These are phyloP conservation scores for Chionodraco myersi DNA, from an alignment of 2,113 vertebrate genomes.

Conservation along the genomic window DNA sequence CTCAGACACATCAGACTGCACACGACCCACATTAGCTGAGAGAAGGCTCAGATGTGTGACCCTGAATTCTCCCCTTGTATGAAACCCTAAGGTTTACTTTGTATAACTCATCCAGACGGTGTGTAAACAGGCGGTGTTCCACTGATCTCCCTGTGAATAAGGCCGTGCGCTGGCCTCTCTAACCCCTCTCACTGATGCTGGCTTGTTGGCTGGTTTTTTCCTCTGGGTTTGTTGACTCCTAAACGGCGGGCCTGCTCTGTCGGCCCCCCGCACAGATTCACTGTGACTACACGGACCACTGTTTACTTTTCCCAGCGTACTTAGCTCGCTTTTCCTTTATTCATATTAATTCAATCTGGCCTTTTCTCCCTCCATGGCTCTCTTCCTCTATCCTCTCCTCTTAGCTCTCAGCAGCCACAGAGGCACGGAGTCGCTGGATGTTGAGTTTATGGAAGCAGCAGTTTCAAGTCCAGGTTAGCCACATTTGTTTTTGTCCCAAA, in stretches of 20 bases:
- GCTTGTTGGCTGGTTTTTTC: slow-evolving; percentile 49
- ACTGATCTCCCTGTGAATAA: slow-evolving; percentile 68
- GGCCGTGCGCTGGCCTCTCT: slow-evolving; percentile 55
- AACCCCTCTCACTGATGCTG: slow-evolving; percentile 63
- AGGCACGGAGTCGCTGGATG: slow-evolving; percentile 21
- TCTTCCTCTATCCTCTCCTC: slow-evolving; percentile 44
- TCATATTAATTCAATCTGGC: slow-evolving; percentile 58
- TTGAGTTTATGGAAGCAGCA: neutral
- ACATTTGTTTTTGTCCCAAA: slow-evolving; percentile 34
- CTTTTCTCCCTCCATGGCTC: slow-evolving; percentile 18
- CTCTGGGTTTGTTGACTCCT: slow-evolving; percentile 77
- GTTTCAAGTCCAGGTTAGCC: slow-evolving; percentile 22
- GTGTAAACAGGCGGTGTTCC: slow-evolving; percentile 63
- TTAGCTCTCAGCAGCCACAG: slow-evolving; percentile 11
- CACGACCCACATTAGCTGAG: slow-evolving; percentile 18
- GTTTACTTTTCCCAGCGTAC: slow-evolving; percentile 85
- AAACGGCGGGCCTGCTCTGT: slow-evolving; percentile 41
- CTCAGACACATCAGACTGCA: neutral
- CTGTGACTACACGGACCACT: slow-evolving; percentile 72
- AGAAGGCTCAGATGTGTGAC: slow-evolving; percentile 11
- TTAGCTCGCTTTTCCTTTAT: slow-evolving; percentile 74
- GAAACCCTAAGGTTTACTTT: slow-evolving; percentile 39
- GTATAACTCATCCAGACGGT: slow-evolving; percentile 61
- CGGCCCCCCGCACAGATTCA: slow-evolving; percentile 62
- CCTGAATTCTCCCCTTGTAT: slow-evolving; percentile 43